Base-by-base conservation (phyloP, 2,888 invertebrate genomes). In the Galeruca laticollis region DNA sequence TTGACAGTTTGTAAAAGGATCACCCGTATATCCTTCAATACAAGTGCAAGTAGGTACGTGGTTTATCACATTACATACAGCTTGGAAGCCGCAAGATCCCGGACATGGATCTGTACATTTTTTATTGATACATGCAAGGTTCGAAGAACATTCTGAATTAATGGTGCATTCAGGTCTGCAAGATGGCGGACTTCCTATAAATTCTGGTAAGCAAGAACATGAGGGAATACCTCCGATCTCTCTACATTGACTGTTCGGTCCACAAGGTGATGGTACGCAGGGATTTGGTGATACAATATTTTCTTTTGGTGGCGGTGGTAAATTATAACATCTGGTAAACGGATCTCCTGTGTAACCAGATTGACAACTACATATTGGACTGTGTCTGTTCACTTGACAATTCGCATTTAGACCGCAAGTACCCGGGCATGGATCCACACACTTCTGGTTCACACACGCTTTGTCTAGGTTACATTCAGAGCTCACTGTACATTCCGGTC, bases 151-250 rank as follows among this genome's bases (percentile, higher is more conserved):
- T 82, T 94, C 93, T 0, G 92, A 88, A 81, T 92, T 93, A 70
- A 93, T 90, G 13, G 89, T 89, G 83, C 94, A 94, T 84, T 94
- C 94, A 8, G 94, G 94, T 40, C 92, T 88, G 82, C 94, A 94
- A 78, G 92, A 91, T 64, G 93, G 92, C 62, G 94, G 93, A 74
- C 90, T 90, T 60, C 94, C 94, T 73, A 89, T 88, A 80, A 91
- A 94, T 78, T 89, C 90, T 43, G 89, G 86, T 69, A 91, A 83
- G 82, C 95, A 95, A 63, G 93, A 90, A 82, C 95, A 95, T 11
- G 91, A 90, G 37, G 94, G 92, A 26, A 87, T 85, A 52, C 89
- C 89, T 72, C 90, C 89, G n/a, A 89, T 86, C 76, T 91, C 90
- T 69, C 90, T 88, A 80, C 95, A 95, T 81, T 92, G 88, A 13